Percentiles rank a stretch among this genome's conserved stretches.
These are phyloP conservation scores for Quadriops clusia DNA, from an alignment of 2,888 invertebrate species.

Conservation along the genomic window DNA sequence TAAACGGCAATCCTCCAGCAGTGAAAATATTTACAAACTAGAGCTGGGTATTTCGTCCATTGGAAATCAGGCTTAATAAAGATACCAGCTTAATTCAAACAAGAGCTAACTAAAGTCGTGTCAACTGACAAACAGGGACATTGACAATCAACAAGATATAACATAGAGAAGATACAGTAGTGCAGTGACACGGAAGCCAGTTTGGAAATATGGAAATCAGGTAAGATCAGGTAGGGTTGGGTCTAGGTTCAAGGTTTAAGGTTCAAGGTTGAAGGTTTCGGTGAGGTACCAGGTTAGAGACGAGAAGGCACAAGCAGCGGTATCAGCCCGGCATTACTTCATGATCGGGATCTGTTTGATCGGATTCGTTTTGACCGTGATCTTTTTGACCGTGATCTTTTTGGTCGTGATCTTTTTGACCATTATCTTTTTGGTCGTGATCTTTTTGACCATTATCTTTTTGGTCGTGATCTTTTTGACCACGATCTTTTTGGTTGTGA, in stretches of 20 bases:
- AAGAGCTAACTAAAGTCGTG: conserved; percentile 29
- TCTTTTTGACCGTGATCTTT: no score
- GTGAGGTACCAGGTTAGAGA: conserved; percentile 26
- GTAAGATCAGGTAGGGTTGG: no score
- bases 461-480: no score
- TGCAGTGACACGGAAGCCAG: conserved; percentile 34
- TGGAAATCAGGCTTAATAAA: conserved; percentile 28
- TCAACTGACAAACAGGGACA: conserved; percentile 24
- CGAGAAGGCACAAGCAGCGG: conserved; percentile 38
- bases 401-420: no score
- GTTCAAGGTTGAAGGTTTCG: no score
- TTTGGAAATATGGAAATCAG: conserved; percentile 15
- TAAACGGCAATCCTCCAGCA: conserved; percentile 29
- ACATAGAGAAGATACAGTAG: conserved; percentile 28
- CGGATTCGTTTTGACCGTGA: no score
- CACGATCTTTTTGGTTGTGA: no score
- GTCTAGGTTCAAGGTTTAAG: conserved; percentile 15
- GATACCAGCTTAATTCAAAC: conserved; percentile 24
- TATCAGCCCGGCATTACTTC: conserved; percentile 16
- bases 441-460: no score
- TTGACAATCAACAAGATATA: conserved; percentile 20
- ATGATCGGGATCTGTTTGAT: no score
- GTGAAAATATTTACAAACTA: conserved; percentile 31
- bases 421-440: no score
- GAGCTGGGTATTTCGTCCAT: conserved; percentile 35